Percentiles rank a stretch among this genome's conserved stretches.
Conservation (phyloP, 1,140 invertebrate genomes). For the Lasaia peninsularis region DNA sequence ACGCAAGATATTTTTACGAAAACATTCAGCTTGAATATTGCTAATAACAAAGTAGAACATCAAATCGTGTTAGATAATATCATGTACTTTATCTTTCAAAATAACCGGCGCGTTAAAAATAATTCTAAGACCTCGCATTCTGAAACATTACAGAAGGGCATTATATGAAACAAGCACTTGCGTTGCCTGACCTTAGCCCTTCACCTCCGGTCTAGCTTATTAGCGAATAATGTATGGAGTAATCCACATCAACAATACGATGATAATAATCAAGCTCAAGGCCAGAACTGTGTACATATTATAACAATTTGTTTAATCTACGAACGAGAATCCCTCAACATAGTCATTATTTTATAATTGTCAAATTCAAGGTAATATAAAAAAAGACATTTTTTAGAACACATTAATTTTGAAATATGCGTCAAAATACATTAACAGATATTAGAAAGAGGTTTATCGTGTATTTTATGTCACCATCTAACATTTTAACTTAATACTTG, state of each 20-base stretch:
- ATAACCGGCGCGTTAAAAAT: background rate
- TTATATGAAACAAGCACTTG: background rate
- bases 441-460: too few species aligned
- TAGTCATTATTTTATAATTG: background rate
- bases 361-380: background rate
- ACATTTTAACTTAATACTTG: too few species aligned
- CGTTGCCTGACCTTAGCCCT: background rate
- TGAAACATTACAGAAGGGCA: background rate
- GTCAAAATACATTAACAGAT: too few species aligned
- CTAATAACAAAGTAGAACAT: too few species aligned
- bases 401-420: background rate
- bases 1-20: too few species aligned
- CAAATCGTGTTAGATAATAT: too few species aligned
- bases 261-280: constrained; percentile 20
- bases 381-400: background rate
- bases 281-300: constrained; percentile 19
- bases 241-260: constrained; percentile 10
- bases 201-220: constrained; percentile 3
- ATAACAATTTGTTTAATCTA: constrained; percentile 15
- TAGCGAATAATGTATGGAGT: background rate
- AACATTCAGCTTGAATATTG: too few species aligned
- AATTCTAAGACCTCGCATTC: background rate
- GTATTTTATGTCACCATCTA: too few species aligned
- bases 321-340: background rate
- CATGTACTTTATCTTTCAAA: background rate